Conservation (phyloP, 2,888 invertebrate genomes). For the Pachydiplax longipennis region DNA sequence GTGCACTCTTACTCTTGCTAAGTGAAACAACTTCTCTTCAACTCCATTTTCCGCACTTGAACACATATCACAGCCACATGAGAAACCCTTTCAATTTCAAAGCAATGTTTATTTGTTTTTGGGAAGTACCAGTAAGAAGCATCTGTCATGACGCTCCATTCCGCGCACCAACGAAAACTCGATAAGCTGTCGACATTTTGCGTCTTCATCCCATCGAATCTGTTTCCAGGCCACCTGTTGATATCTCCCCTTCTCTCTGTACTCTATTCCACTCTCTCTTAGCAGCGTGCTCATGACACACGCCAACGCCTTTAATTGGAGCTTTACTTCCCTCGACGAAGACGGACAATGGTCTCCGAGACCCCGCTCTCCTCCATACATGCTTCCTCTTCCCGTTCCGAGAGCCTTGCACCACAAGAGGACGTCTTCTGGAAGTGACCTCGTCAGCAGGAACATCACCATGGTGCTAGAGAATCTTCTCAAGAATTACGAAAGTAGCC, state of each 20-base stretch:
- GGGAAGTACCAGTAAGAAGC: too few relatives aligned
- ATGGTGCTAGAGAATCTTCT: conserved; percentile 84
- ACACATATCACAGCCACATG: too few relatives aligned
- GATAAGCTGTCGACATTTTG: not conserved
- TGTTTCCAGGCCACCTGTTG: conserved; percentile 3
- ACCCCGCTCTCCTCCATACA: not conserved
- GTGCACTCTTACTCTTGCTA: too few relatives aligned
- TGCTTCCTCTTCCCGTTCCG: not conserved
- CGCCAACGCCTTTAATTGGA: not conserved
- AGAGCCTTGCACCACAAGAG: conserved; percentile 26
- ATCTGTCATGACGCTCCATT: too few relatives aligned
- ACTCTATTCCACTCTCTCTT: not conserved
- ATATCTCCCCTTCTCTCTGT: not conserved
- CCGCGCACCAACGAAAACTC: too few relatives aligned
- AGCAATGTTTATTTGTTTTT: too few relatives aligned
- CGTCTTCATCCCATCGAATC: not conserved
- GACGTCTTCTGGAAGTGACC: conserved; percentile 60
- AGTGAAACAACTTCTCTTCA: too few relatives aligned
- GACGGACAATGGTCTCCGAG: not conserved
- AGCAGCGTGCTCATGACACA: not conserved
- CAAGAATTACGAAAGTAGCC: conserved; percentile 89
- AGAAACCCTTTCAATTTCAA: too few relatives aligned
- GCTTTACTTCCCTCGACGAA: not conserved
- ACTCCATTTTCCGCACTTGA: too few relatives aligned
- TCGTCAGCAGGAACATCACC: conserved; percentile 84